Evolutionary conservation across 1,140 invertebrate genomes (phyloP).

Genomic region (Hyposmocoma kahamanoa): DNA sequence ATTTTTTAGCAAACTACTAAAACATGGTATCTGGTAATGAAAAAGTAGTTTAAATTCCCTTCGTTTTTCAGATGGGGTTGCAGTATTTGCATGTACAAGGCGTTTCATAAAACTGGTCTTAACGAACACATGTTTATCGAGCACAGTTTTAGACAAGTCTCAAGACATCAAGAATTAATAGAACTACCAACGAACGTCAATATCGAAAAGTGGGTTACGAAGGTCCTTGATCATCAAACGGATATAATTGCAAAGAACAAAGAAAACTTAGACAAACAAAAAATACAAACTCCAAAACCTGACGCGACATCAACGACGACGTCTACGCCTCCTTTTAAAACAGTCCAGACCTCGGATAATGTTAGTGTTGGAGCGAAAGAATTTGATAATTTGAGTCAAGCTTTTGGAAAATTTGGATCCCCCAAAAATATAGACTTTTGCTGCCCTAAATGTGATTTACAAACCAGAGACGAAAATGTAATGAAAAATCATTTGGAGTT

Average conservation of each 20-base stretch:
- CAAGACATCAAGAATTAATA: conserved; percentile 28
- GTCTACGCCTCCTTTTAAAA: not conserved
- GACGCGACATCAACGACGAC: conserved; percentile 1
- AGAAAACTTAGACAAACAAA: conserved; percentile 37
- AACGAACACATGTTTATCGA: conserved; percentile 45
- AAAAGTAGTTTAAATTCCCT: no score
- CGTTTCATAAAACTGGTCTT: conserved; percentile 50
- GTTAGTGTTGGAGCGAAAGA: not conserved
- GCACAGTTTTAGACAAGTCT: conserved; percentile 24
- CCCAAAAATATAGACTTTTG: conserved; percentile 25
- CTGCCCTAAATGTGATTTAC: conserved; percentile 44
- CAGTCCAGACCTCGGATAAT: not conserved
- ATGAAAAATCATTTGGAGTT: conserved; percentile 50
- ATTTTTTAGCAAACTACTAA: no score
- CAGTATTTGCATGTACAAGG: conserved; percentile 51
- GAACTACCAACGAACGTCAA: conserved; percentile 30
- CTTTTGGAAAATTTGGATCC: conserved; percentile 42
- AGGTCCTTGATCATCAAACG: conserved; percentile 38
- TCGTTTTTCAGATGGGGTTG: conserved; percentile 61
- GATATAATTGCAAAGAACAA: conserved; percentile 33
- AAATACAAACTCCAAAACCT: conserved; percentile 14
- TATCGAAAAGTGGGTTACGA: conserved; percentile 46
- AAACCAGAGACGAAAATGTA: conserved; percentile 26
- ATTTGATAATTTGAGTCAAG: not conserved
- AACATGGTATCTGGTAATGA: no score